phyloP scores from a whole-genome alignment of 2,888 invertebrate genomes.

The Amphipoea lucens region DNA sequence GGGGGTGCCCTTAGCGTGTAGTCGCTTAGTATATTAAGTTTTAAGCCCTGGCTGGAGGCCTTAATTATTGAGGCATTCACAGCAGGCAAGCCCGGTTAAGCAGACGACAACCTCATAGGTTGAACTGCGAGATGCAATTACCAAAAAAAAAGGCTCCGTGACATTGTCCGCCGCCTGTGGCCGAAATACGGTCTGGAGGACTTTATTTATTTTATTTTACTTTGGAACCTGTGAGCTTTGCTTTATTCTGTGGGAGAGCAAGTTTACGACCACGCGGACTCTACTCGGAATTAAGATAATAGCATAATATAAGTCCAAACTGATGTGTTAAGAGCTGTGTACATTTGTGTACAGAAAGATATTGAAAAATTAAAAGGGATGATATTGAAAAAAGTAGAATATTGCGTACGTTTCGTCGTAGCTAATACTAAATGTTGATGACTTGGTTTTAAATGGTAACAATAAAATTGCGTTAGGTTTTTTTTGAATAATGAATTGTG shows the following conservation, averaged over 20 bases:
- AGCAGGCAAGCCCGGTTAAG: too few relatives aligned
- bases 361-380: neutral
- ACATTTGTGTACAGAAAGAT: conserved; percentile 40
- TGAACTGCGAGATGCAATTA: too few relatives aligned
- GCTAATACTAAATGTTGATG: neutral
- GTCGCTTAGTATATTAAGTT: too few relatives aligned
- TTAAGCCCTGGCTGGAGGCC: too few relatives aligned
- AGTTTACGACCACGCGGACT: conserved; percentile 79
- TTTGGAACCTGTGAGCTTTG: conserved; percentile 41
- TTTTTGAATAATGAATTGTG: neutral
- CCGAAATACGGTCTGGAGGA: too few relatives aligned
- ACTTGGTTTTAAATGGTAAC: neutral
- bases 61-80: too few relatives aligned
- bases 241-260: conserved; percentile 68
- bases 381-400: neutral
- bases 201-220: neutral
- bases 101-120: too few relatives aligned
- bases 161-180: too few relatives aligned
- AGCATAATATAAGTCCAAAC: conserved; percentile 68
- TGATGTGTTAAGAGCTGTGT: conserved; percentile 62
- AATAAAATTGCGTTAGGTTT: neutral
- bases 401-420: neutral
- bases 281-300: conserved; percentile 76
- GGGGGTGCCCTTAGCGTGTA: too few relatives aligned
- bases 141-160: too few relatives aligned